A percentile compares a stretch with the other conserved stretches of the same genome.
Evolutionary conservation across 1,140 invertebrate genomes (phyloP).

Genomic region (Drosophila obscura): DNA sequence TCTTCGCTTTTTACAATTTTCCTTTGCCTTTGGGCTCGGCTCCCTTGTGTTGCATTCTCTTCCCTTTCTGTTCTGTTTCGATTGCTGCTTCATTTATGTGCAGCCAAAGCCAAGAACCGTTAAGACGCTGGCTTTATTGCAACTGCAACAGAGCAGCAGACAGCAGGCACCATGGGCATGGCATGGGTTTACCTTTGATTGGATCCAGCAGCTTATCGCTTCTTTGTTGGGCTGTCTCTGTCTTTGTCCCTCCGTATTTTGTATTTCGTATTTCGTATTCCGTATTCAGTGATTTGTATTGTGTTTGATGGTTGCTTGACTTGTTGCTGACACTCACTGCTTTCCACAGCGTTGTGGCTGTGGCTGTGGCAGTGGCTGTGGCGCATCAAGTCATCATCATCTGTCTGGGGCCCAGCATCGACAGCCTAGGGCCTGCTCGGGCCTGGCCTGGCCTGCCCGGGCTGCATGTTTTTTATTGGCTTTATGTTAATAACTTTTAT

Average conservation of each 20-base stretch:
- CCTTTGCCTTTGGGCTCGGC: slow-evolving; percentile 5
- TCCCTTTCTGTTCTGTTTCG: slow-evolving; percentile 1
- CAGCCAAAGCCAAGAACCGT: slow-evolving; percentile 47
- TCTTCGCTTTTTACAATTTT: slow-evolving; percentile 35
- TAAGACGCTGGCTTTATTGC: slow-evolving; percentile 55
- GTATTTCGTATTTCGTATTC: too few relatives aligned
- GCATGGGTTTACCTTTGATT: slow-evolving; percentile 32
- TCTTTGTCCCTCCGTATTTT: background rate
- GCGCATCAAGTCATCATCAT: slow-evolving; percentile 40
- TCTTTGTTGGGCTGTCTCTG: slow-evolving; percentile 36
- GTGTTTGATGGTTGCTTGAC: slow-evolving; percentile 42
- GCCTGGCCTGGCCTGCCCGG: slow-evolving; percentile 14
- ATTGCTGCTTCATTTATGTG: background rate
- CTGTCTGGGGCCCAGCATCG: slow-evolving; percentile 31
- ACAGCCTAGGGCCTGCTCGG: background rate
- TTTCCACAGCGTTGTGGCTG: slow-evolving; percentile 34
- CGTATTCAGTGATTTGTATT: slow-evolving; percentile 25
- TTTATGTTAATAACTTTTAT: slow-evolving; percentile 76
- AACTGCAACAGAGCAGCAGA: slow-evolving; percentile 13
- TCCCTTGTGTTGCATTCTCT: slow-evolving; percentile 1
- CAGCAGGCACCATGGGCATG: too few relatives aligned
- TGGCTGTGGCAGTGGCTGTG: slow-evolving; percentile 13
- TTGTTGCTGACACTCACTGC: slow-evolving; percentile 22
- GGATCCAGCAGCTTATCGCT: slow-evolving; percentile 48
- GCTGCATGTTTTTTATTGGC: slow-evolving; percentile 68